phyloP scores from a whole-genome alignment of 2,888 invertebrate species.

The Epinotia brunnichana region DNA sequence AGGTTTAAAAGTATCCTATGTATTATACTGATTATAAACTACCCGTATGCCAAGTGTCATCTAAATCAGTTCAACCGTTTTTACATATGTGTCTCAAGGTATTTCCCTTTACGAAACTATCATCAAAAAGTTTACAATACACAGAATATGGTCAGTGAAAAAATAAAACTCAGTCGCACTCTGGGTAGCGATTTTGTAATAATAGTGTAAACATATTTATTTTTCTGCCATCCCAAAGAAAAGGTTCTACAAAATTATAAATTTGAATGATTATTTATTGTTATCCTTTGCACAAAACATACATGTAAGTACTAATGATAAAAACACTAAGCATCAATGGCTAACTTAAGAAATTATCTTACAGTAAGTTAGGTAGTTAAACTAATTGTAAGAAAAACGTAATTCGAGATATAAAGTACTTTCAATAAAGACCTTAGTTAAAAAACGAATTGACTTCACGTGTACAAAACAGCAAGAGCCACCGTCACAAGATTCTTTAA shows the following conservation, averaged over 20 bases:
- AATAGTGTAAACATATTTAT: too few relatives aligned
- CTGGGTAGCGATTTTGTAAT: too few relatives aligned
- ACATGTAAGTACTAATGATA: neutral
- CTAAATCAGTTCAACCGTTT: neutral
- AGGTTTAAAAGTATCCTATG: too few relatives aligned
- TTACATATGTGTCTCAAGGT: neutral
- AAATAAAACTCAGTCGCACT: too few relatives aligned
- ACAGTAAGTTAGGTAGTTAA: neutral
- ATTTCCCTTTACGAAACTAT: too few relatives aligned
- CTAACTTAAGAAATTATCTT: conserved; percentile 1
- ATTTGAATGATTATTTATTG: too few relatives aligned
- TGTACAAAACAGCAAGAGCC: neutral
- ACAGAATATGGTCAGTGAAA: too few relatives aligned
- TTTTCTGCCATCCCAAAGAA: too few relatives aligned
- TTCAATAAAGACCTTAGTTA: conserved; percentile 19
- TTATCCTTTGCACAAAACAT: too few relatives aligned
- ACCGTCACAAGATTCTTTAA: neutral
- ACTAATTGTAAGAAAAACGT: conserved; percentile 7
- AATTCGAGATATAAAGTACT: conserved; percentile 12
- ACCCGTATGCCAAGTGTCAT: neutral
- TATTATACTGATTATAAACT: neutral
- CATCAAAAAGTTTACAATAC: too few relatives aligned
- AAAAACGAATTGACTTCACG: conserved; percentile 28
- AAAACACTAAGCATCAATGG: neutral
- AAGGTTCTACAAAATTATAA: too few relatives aligned